These are phyloP conservation scores for Patella depressa DNA, from an alignment of 2,888 invertebrate species.

Conservation along the genomic window DNA sequence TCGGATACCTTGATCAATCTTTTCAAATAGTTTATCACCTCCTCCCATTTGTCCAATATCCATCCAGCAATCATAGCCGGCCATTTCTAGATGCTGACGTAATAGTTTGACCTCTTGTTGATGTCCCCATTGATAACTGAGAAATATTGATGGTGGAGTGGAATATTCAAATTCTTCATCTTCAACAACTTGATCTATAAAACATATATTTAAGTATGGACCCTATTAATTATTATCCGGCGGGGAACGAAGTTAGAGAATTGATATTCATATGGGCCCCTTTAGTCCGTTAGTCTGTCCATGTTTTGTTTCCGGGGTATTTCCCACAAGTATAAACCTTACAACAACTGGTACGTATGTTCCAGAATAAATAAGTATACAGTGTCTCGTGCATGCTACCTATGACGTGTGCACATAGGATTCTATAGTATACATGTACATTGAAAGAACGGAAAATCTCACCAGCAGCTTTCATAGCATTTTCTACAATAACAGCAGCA, in stretches of 20 bases:
- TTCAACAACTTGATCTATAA: constrained; percentile 35
- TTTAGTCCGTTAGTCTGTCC: not conserved
- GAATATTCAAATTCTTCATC: constrained; percentile 47
- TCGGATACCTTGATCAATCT: constrained; percentile 67
- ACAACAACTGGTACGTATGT: too few species aligned
- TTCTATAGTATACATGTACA: too few species aligned
- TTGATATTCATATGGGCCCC: not conserved
- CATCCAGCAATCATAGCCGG: constrained; percentile 68
- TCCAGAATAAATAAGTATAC: too few species aligned
- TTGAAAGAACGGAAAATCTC: not conserved
- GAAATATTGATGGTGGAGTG: constrained; percentile 47
- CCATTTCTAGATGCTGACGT: constrained; percentile 62
- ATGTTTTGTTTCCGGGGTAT: too few species aligned
- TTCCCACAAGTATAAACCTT: too few species aligned
- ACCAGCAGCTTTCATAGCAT: constrained; percentile 63
- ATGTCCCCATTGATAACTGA: constrained; percentile 68
- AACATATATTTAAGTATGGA: not conserved
- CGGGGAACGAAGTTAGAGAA: not conserved
- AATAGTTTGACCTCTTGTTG: constrained; percentile 65
- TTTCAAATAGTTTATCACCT: constrained; percentile 67
- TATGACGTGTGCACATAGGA: too few species aligned
- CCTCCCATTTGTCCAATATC: constrained; percentile 71
- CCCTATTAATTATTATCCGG: not conserved
- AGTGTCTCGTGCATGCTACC: too few species aligned
- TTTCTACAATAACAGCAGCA: constrained; percentile 62